Percentiles rank a stretch among this genome's conserved stretches.
Conservation (phyloP, 2,113 vertebrate genomes). For the Oreochromis tanganicae region DNA sequence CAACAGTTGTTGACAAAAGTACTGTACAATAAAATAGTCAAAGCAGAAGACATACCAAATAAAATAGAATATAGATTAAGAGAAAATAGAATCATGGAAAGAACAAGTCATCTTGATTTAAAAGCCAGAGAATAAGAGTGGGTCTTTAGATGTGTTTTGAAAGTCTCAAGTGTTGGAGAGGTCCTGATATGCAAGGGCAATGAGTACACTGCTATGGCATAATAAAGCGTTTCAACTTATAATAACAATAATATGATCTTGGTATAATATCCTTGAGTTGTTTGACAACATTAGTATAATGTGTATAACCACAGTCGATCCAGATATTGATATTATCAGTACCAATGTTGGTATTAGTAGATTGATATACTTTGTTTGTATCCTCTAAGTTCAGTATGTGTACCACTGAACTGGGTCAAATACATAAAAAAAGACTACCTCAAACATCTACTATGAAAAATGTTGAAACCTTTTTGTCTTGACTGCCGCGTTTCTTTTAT, state of each 20-base stretch:
- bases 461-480: not conserved
- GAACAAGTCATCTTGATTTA: too few relatives aligned
- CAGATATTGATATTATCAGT: not conserved
- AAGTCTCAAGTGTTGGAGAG: too few relatives aligned
- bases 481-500: not conserved
- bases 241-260: not conserved
- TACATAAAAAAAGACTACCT: not conserved
- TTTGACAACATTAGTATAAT: not conserved
- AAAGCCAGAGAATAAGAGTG: too few relatives aligned
- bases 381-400: not conserved
- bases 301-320: not conserved
- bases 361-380: not conserved
- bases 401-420: not conserved
- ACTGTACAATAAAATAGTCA: too few relatives aligned
- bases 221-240: rapidly evolving
- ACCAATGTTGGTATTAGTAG: not conserved
- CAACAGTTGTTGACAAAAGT: too few relatives aligned
- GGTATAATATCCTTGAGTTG: not conserved
- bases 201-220: not conserved
- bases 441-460: not conserved
- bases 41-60: too few relatives aligned
- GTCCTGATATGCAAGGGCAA: too few relatives aligned
- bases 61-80: too few relatives aligned
- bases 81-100: too few relatives aligned
- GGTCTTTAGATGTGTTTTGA: too few relatives aligned